A percentile compares a stretch with the other conserved stretches of the same genome.
Evolutionary conservation across 2,797 vertebrate genomes (phyloP).

Genomic region (Chelidonichthys spinosus): DNA sequence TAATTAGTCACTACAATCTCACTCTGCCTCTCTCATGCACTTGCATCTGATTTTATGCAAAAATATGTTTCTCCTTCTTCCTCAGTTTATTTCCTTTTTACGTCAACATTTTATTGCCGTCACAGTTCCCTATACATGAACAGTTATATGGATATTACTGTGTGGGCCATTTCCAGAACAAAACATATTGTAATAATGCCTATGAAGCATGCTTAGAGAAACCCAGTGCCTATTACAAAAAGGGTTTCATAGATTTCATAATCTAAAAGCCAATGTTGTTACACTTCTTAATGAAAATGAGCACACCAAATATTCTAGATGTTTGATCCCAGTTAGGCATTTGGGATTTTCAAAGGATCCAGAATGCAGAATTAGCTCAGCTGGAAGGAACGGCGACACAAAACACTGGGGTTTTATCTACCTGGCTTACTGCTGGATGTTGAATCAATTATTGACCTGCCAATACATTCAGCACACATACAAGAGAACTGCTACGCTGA

Average conservation of each 20-base stretch:
- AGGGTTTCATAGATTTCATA: background rate
- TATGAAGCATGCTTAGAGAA: conserved; percentile 12
- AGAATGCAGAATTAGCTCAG: conserved; percentile 31
- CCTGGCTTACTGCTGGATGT: conserved; percentile 38
- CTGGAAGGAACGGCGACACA: conserved; percentile 18
- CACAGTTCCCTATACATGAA: conserved; percentile 21
- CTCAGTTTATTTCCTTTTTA: background rate
- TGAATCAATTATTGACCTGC: conserved; percentile 59
- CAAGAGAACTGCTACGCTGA: conserved; percentile 29
- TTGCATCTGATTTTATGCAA: conserved; percentile 8
- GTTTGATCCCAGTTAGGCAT: background rate
- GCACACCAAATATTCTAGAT: background rate
- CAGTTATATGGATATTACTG: conserved; percentile 40
- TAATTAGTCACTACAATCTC: too few relatives aligned
- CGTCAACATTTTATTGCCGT: conserved; percentile 8
- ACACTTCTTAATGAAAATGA: conserved; percentile 21
- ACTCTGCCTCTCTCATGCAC: background rate
- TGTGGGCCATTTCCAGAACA: background rate
- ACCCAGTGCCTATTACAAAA: background rate
- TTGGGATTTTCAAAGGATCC: conserved; percentile 10
- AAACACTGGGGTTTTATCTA: conserved; percentile 39
- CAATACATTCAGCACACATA: conserved; percentile 49
- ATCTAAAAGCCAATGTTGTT: conserved; percentile 6
- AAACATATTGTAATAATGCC: background rate
- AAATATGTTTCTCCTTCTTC: background rate